phyloP scores from a whole-genome alignment of 1,140 invertebrate species.

The Whitmania pigra region DNA sequence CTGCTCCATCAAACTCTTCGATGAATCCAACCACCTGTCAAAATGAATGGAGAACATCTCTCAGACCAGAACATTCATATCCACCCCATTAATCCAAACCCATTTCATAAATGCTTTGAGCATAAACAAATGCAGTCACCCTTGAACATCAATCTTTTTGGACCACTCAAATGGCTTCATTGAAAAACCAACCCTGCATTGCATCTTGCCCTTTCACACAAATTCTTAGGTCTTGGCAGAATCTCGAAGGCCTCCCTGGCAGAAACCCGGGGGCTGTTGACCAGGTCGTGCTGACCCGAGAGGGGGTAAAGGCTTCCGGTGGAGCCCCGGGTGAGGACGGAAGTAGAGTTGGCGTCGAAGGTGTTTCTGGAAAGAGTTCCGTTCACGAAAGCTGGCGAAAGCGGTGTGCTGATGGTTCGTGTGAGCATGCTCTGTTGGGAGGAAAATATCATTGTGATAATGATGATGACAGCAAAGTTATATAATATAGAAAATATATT shows the following conservation, averaged over 20 bases:
- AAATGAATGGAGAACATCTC: constrained; percentile 23
- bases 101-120: neutral
- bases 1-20: constrained; percentile 95
- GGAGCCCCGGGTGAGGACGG: constrained; percentile 35
- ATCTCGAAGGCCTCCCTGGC: constrained; percentile 61
- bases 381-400: constrained; percentile 32
- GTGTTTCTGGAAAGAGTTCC: neutral
- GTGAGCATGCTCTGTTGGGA: constrained; percentile 35
- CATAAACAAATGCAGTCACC: neutral
- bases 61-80: neutral
- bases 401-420: constrained; percentile 34
- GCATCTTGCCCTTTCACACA: constrained; percentile 83
- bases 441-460: neutral
- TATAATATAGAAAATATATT: too few species aligned
- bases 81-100: neutral
- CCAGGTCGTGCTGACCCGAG: constrained; percentile 50
- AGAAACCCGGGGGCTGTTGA: constrained; percentile 59
- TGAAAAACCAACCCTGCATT: constrained; percentile 70
- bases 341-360: constrained; percentile 35
- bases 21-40: constrained; percentile 87
- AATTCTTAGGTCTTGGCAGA: constrained; percentile 73
- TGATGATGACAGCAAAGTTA: too few species aligned
- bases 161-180: neutral
- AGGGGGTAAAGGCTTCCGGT: constrained; percentile 41
- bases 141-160: neutral